Evolutionary conservation across 2,888 invertebrate species (phyloP), one percentile per base, ranked within the genome.

Genomic region (Stegophylla sp.): DNA sequence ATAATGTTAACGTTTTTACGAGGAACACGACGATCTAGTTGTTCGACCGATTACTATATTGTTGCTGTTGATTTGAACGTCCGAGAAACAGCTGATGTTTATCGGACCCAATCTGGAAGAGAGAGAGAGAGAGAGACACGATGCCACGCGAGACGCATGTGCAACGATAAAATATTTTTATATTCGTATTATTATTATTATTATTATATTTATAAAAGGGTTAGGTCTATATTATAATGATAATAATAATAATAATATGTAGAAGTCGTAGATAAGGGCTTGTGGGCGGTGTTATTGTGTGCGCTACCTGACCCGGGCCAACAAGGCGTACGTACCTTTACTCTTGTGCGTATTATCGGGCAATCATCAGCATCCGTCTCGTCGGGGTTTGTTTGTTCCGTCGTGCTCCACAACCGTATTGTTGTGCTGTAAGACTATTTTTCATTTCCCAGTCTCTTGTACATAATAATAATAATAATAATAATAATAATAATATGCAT

Each of bases 11-110:
- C 74, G 23, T 74, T n/a, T 53, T 75, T 75, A 69, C 17, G 66
- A 59, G 26, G 28, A 45, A 77, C 77, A 79, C 79, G 79, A 63
- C 66, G 56, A 20, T 67, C 66, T 43, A 64, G 69, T 71, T 63
- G 69, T 79, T 69, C 79, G 41, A 71, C 61, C 41, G 71, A 71
- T 71, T 71, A 71, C 48, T 34, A 61, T 69, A 61, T 51, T 23
- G 34, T 53, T 20, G 53, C 79, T 59, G 79, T 79, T 71, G 79
- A 79, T 79, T 79, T 71, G 61, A 71, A 79, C 48, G 79, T 79
- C 79, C 69, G 79, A 79, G n/a, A n/a, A n/a, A n/a, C n/a, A n/a
- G 71, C 79, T 71, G 71, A 71, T 79, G 79, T 79, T 79, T 79
- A 79, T 79, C 79, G 23, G n/a, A 34, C 23, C 79, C 79, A 51